phyloP scores from a whole-genome alignment of 2,797 vertebrate species.

The Catamblyrhynchus diadema region DNA sequence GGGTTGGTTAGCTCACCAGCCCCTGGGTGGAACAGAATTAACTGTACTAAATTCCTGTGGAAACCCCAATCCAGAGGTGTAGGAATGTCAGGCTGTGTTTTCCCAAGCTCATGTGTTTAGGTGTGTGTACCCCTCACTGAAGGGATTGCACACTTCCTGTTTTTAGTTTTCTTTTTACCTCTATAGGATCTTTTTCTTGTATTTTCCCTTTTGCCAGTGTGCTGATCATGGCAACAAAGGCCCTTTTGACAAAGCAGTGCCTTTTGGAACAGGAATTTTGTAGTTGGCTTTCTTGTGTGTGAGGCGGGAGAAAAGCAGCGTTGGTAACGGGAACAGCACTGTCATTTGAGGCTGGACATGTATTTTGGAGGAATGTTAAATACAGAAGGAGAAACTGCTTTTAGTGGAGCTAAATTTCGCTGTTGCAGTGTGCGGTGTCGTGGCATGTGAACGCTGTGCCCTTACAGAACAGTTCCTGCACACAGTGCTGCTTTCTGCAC shows the following conservation, averaged over 20 bases:
- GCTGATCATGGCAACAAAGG: background rate
- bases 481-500: background rate
- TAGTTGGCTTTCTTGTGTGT: background rate
- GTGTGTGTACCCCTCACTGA: background rate
- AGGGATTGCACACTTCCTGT: background rate
- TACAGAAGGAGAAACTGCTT: background rate
- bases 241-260: background rate
- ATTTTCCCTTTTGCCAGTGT: background rate
- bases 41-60: background rate
- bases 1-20: background rate
- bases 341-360: background rate
- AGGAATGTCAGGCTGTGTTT: background rate
- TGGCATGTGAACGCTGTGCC: background rate
- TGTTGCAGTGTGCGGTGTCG: background rate
- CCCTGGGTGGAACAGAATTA: background rate
- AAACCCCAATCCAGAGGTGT: background rate
- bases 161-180: background rate
- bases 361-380: background rate
- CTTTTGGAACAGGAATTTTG: background rate
- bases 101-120: background rate
- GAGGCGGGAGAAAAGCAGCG: background rate
- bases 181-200: background rate
- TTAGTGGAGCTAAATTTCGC: background rate
- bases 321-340: accelerated
- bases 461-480: background rate